Conservation (phyloP, 1,140 invertebrate species). For the Octopus sinensis region DNA sequence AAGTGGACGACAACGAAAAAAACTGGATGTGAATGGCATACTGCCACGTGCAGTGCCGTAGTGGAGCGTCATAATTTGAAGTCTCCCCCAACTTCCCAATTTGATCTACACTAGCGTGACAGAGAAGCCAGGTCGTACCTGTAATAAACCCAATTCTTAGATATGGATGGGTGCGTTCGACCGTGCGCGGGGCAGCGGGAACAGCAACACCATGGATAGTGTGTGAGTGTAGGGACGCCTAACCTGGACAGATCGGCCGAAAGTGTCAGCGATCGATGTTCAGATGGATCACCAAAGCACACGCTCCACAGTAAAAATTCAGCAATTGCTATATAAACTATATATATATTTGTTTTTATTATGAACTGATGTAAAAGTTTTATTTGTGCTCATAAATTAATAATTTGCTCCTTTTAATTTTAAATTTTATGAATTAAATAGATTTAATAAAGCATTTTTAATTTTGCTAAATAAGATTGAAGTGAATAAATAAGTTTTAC, state of each 20-base stretch:
- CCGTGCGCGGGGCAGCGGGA: constrained; percentile 13
- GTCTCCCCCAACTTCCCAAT: constrained; percentile 16
- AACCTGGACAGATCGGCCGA: constrained; percentile 14
- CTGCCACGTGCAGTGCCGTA: constrained; percentile 13
- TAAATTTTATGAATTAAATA: no score
- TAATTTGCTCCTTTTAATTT: no score
- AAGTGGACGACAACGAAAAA: neutral
- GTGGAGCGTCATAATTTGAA: constrained; percentile 9
- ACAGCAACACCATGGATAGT: neutral
- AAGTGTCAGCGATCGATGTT: constrained; percentile 12
- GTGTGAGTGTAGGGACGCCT: constrained; percentile 8
- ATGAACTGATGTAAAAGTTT: no score
- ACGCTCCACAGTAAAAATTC: neutral
- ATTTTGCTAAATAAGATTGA: no score
- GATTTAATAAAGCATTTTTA: no score
- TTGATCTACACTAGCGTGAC: constrained; percentile 15
- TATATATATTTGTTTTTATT: neutral
- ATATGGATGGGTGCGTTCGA: neutral
- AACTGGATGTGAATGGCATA: neutral
- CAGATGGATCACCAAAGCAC: constrained; percentile 15
- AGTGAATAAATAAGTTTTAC: no score
- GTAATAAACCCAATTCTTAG: neutral
- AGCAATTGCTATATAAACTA: neutral
- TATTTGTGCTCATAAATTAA: no score
- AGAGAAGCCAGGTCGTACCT: constrained; percentile 14